Percentiles rank a stretch among this genome's conserved stretches.
These are phyloP conservation scores for Pipistrellus nathusii DNA, from an alignment of 2,797 vertebrate genomes.

Conservation along the genomic window DNA sequence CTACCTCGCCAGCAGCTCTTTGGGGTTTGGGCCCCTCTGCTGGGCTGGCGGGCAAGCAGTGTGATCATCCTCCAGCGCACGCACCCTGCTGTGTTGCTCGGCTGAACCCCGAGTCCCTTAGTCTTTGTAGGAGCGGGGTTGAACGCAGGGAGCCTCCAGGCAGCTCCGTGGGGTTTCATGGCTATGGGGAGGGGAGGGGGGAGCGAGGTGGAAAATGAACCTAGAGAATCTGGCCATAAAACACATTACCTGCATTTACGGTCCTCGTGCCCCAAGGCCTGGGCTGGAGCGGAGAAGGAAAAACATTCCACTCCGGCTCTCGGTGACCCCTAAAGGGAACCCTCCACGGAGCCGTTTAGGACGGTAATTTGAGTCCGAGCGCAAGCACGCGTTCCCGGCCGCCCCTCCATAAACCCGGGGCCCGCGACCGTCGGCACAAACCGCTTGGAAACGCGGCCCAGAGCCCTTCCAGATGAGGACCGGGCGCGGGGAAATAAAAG, in stretches of 20 bases:
- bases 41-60: background rate
- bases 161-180: constrained; percentile 21
- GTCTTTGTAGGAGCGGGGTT: background rate
- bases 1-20: background rate
- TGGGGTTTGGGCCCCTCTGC: background rate
- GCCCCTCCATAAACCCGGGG: constrained; percentile 85
- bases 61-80: fast-evolving
- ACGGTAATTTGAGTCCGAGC: constrained; percentile 88
- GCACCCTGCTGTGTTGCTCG: background rate
- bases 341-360: constrained; percentile 88
- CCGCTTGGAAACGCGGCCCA: constrained; percentile 78
- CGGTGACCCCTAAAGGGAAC: constrained; percentile 89
- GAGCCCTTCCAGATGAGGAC: constrained; percentile 78
- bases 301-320: constrained; percentile 90
- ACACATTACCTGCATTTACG: constrained; percentile 89
- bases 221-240: constrained; percentile 87
- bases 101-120: background rate
- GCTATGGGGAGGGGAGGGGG: constrained; percentile 46
- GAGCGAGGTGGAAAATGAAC: constrained; percentile 70
- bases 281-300: constrained; percentile 88
- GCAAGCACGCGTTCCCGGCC: constrained; percentile 76
- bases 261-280: constrained; percentile 87
- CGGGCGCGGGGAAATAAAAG: constrained; percentile 76
- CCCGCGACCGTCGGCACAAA: constrained; percentile 77
- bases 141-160: background rate